Conservation (phyloP, 2,113 vertebrate genomes). For the Spea bombifrons region DNA sequence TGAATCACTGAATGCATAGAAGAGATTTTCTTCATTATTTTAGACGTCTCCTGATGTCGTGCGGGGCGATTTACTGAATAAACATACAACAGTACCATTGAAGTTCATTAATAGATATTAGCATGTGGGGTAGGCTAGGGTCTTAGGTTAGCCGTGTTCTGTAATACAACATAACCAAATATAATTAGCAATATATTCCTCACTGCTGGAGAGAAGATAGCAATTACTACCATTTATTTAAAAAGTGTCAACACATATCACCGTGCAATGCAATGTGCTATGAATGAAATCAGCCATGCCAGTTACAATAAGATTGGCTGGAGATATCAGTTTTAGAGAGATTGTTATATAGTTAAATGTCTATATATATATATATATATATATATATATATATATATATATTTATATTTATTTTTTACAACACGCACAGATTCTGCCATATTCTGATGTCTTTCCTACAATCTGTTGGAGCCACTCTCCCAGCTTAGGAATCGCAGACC, state of each 20-base stretch:
- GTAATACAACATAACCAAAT: background rate
- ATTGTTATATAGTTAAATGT: background rate
- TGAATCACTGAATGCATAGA: slow-evolving; percentile 57
- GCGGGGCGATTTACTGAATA: slow-evolving; percentile 48
- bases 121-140: slow-evolving; percentile 40
- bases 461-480: too few relatives aligned
- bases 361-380: background rate
- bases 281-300: too few relatives aligned
- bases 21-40: slow-evolving; percentile 61
- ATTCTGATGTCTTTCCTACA: too few relatives aligned
- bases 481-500: too few relatives aligned
- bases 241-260: background rate
- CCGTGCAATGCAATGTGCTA: too few relatives aligned
- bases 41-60: slow-evolving; percentile 58
- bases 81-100: slow-evolving; percentile 50
- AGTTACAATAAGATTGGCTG: too few relatives aligned
- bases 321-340: background rate
- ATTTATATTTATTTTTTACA: background rate
- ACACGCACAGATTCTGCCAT: background rate
- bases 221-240: background rate
- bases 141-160: background rate
- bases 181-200: background rate
- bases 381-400: background rate
- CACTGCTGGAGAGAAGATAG: background rate
- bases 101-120: slow-evolving; percentile 50